Conservation (phyloP, 2,888 invertebrate species). For the Bombyx huttoni region DNA sequence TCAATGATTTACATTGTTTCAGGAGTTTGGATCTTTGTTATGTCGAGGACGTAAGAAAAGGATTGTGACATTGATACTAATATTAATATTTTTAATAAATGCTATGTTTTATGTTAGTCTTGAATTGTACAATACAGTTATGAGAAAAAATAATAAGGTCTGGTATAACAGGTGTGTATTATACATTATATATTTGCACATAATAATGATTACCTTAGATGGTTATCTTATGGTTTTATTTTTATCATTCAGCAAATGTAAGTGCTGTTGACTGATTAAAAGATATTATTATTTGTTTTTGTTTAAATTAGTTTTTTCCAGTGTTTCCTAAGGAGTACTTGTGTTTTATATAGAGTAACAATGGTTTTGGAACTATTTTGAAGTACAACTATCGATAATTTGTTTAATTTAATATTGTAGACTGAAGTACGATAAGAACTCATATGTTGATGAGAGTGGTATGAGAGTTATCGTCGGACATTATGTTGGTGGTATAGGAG, state of each 20-base stretch:
- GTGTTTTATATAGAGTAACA: too few species aligned
- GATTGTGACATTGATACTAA: slow-evolving; percentile 33
- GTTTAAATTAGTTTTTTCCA: too few species aligned
- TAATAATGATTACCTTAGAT: slow-evolving; percentile 1
- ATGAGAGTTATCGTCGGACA: slow-evolving; percentile 90
- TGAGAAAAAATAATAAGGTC: slow-evolving; percentile 31
- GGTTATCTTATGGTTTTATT: too few species aligned
- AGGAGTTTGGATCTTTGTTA: slow-evolving; percentile 46
- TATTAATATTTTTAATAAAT: slow-evolving; percentile 47
- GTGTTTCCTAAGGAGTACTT: too few species aligned
- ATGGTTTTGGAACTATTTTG: too few species aligned
- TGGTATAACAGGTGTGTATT: slow-evolving; percentile 46
- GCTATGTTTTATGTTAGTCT: slow-evolving; percentile 55
- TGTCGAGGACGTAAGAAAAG: slow-evolving; percentile 60
- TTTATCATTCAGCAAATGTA: too few species aligned
- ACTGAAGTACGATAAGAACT: slow-evolving; percentile 74
- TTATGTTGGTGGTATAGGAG: slow-evolving; percentile 86
- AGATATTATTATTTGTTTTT: too few species aligned
- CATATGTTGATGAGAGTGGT: slow-evolving; percentile 81
- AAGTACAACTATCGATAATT: too few species aligned
- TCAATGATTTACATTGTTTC: slow-evolving; percentile 10
- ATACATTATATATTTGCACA: background rate
- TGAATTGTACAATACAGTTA: slow-evolving; percentile 46
- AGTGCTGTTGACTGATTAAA: too few species aligned
- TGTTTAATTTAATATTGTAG: slow-evolving; percentile 37